phyloP scores from a whole-genome alignment of 2,113 vertebrate species.

The Lycocorax pyrrhopterus region DNA sequence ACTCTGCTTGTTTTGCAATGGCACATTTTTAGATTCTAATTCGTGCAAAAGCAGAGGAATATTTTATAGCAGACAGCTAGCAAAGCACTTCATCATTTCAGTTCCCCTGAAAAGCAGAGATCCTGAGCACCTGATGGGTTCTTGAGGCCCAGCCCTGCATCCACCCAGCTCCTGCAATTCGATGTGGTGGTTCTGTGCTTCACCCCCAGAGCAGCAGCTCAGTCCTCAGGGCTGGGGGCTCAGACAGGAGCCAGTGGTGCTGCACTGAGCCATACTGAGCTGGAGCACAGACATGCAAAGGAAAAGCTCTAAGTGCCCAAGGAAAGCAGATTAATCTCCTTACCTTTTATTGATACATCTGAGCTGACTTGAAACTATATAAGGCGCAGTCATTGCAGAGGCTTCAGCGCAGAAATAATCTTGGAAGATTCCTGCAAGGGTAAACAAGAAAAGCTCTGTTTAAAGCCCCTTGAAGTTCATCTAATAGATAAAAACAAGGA shows the following conservation, averaged over 20 bases:
- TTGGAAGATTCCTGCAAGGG: not conserved
- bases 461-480: not conserved
- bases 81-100: not conserved
- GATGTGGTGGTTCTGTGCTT: accelerated
- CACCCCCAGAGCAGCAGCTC: not conserved
- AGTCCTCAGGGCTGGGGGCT: not conserved
- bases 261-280: not conserved
- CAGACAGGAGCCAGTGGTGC: no score
- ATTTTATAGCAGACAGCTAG: not conserved
- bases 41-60: not conserved
- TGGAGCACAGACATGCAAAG: not conserved
- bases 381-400: not conserved
- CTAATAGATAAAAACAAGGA: not conserved
- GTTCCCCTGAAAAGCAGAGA: not conserved
- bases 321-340: not conserved
- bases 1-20: not conserved
- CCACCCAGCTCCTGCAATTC: not conserved
- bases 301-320: not conserved
- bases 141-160: not conserved
- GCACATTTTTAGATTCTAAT: not conserved
- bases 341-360: not conserved
- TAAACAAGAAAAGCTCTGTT: not conserved
- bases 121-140: not conserved
- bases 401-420: not conserved
- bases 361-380: accelerated